phyloP scores from a whole-genome alignment of 1,140 invertebrate genomes.

The Pogonus chalceus region DNA sequence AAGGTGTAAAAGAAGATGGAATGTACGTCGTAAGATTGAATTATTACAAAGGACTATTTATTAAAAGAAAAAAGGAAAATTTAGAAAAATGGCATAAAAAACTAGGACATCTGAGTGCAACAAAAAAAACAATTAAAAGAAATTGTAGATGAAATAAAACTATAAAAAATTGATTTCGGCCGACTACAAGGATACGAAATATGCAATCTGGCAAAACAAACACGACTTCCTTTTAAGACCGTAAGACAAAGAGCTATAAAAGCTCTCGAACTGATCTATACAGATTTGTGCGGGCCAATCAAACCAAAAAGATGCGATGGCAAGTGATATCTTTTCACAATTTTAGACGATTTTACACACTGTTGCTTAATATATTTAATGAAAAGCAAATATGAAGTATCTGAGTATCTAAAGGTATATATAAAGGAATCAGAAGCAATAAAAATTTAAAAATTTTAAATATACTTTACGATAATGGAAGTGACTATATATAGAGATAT shows the following conservation, averaged over 20 bases:
- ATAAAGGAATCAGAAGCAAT: not conserved
- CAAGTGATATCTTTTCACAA: not conserved
- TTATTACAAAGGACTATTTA: too few relatives aligned
- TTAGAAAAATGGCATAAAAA: too few relatives aligned
- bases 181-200: too few relatives aligned
- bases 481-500: conserved; percentile 30
- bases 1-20: too few relatives aligned
- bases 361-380: not conserved
- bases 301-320: not conserved
- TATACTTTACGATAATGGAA: not conserved
- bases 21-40: too few relatives aligned
- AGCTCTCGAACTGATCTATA: not conserved
- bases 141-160: too few relatives aligned
- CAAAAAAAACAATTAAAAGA: too few relatives aligned
- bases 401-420: not conserved
- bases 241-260: not conserved
- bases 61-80: too few relatives aligned
- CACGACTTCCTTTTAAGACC: not conserved
- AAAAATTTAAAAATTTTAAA: not conserved
- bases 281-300: not conserved
- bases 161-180: too few relatives aligned
- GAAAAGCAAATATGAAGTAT: not conserved
- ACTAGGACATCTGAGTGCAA: too few relatives aligned
- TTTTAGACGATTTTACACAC: not conserved
- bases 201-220: not conserved